phyloP scores from a whole-genome alignment of 2,888 invertebrate species.

The Diadromus collaris region DNA sequence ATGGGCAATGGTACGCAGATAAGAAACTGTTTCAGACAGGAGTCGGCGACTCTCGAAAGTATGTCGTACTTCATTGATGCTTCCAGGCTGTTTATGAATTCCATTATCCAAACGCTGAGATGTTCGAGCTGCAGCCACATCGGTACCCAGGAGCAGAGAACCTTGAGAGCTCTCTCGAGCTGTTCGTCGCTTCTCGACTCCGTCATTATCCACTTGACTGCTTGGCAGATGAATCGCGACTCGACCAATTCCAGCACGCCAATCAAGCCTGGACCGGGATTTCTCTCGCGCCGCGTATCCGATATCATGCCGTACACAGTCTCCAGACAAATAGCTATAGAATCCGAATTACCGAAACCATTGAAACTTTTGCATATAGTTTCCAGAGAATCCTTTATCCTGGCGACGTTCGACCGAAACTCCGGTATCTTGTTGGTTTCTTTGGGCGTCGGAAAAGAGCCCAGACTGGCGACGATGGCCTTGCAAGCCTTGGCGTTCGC shows the following conservation, averaged over 20 bases:
- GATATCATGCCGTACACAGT: conserved; percentile 84
- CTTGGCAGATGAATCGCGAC: conserved; percentile 73
- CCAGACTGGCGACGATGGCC: conserved; percentile 69
- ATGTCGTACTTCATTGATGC: conserved; percentile 81
- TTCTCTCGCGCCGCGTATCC: conserved; percentile 79
- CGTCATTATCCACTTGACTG: conserved; percentile 80
- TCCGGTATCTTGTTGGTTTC: conserved; percentile 60
- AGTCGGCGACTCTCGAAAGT: conserved; percentile 84
- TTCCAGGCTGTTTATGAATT: conserved; percentile 85
- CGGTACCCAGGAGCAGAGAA: conserved; percentile 86
- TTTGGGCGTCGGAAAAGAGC: conserved; percentile 66
- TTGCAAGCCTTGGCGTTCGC: conserved; percentile 69
- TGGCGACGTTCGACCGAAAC: conserved; percentile 63
- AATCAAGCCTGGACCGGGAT: conserved; percentile 83
- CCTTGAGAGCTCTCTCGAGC: conserved; percentile 84
- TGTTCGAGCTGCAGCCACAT: conserved; percentile 84
- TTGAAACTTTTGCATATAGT: conserved; percentile 61
- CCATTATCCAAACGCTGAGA: conserved; percentile 85
- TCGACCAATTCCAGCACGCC: conserved; percentile 83
- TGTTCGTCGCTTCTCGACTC: conserved; percentile 80
- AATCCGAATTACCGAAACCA: conserved; percentile 76
- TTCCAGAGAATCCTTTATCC: conserved; percentile 67
- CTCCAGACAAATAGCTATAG: conserved; percentile 82
- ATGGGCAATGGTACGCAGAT: conserved; percentile 82
- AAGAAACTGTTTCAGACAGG: conserved; percentile 84